A percentile compares a stretch with the other conserved stretches of the same genome.
These are phyloP conservation scores for Tautogolabrus adspersus DNA, from an alignment of 2,113 vertebrate genomes.

Conservation along the genomic window DNA sequence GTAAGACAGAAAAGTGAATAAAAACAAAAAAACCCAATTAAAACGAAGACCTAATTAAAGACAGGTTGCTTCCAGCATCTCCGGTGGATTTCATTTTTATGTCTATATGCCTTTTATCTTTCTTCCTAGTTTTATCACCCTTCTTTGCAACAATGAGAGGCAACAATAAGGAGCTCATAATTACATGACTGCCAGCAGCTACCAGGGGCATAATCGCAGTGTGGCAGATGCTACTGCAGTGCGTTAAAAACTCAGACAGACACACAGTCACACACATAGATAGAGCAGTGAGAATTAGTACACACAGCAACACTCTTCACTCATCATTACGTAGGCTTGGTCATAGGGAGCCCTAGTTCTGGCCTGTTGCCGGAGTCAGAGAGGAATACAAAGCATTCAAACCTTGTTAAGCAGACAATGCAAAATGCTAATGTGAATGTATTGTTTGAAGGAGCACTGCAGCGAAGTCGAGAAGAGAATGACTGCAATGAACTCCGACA, in stretches of 20 bases:
- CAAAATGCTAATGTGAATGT: slow-evolving; percentile 58
- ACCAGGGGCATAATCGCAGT: slow-evolving; percentile 50
- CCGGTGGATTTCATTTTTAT: slow-evolving; percentile 21
- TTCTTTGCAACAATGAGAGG: slow-evolving; percentile 31
- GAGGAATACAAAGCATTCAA: slow-evolving; percentile 38
- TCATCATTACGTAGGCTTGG: slow-evolving; percentile 40
- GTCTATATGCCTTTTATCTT: slow-evolving; percentile 29
- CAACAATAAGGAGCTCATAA: slow-evolving; percentile 49
- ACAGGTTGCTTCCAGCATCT: slow-evolving; percentile 44
- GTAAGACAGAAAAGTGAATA: not conserved
- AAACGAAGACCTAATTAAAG: slow-evolving; percentile 27
- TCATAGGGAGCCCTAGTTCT: slow-evolving; percentile 26
- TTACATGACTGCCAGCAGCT: slow-evolving; percentile 36
- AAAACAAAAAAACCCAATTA: not conserved
- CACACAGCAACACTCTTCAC: not conserved
- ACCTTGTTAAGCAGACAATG: slow-evolving; percentile 55
- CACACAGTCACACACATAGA: not conserved
- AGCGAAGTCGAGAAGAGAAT: slow-evolving; percentile 21
- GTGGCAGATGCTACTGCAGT: slow-evolving; percentile 37
- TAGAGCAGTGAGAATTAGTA: slow-evolving; percentile 25
- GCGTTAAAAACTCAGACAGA: slow-evolving; percentile 14
- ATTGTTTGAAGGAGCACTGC: slow-evolving; percentile 46
- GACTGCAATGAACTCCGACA: slow-evolving; percentile 51
- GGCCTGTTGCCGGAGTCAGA: slow-evolving; percentile 8
- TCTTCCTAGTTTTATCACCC: slow-evolving; percentile 4